These are phyloP conservation scores for Hormaphis cornu DNA, from an alignment of 1,140 invertebrate species.

Conservation along the genomic window DNA sequence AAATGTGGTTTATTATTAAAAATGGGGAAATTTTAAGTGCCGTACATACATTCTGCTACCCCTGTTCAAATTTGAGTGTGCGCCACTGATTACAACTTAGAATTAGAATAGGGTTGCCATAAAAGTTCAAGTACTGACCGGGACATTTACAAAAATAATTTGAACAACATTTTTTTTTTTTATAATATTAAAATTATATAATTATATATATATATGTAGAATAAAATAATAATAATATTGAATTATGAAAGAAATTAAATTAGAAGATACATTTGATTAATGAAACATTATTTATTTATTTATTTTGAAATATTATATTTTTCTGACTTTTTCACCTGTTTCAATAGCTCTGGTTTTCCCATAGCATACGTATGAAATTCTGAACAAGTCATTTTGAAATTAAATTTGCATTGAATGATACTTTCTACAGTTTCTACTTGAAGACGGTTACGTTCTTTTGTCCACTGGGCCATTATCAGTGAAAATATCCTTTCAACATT, in stretches of 20 bases:
- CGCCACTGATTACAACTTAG: too few relatives aligned
- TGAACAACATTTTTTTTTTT: not conserved
- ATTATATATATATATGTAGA: not conserved
- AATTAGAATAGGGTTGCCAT: not conserved
- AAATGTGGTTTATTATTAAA: too few relatives aligned
- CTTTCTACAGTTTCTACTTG: not conserved
- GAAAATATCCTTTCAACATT: not conserved
- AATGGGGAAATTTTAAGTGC: too few relatives aligned
- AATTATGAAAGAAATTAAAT: too few relatives aligned
- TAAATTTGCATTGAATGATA: not conserved
- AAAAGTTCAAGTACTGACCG: not conserved
- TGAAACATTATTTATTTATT: too few relatives aligned
- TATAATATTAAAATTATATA: not conserved
- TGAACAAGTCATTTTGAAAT: not conserved
- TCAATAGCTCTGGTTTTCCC: not conserved
- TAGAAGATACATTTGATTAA: too few relatives aligned
- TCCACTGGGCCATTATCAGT: not conserved
- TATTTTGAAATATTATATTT: too few relatives aligned
- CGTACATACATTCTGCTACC: too few relatives aligned
- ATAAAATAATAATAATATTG: too few relatives aligned
- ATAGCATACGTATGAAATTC: not conserved
- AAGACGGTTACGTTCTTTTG: not conserved
- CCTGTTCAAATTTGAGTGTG: too few relatives aligned
- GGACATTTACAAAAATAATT: conserved; percentile 15
- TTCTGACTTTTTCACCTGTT: too few relatives aligned